phyloP scores from a whole-genome alignment of 2,113 vertebrate genomes.

The Macrotus californicus region DNA sequence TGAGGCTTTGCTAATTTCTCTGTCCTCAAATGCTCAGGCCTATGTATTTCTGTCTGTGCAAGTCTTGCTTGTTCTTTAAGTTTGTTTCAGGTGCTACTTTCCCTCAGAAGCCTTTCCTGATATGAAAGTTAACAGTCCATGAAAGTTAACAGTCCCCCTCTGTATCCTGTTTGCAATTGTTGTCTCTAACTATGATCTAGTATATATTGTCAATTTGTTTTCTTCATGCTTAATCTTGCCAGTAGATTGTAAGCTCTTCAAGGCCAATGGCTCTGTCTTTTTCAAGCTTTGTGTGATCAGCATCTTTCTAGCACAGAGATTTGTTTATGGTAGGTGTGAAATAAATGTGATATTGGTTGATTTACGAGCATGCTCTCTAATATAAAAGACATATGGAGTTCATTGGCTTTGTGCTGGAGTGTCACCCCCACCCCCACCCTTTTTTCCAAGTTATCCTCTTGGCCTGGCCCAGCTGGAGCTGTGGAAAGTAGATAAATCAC shows the following conservation, averaged over 20 bases:
- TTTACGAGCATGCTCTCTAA: slow-evolving; percentile 54
- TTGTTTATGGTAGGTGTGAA: slow-evolving; percentile 60
- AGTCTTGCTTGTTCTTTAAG: slow-evolving; percentile 1
- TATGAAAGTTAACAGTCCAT: not conserved
- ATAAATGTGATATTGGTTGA: slow-evolving; percentile 64
- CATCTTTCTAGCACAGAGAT: slow-evolving; percentile 37
- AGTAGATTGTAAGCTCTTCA: slow-evolving; percentile 39
- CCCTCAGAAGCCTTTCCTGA: slow-evolving; percentile 15
- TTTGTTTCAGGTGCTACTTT: not conserved
- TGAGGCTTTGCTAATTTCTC: not conserved
- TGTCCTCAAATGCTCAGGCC: not conserved
- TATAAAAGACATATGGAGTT: slow-evolving; percentile 61
- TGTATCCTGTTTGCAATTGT: not conserved
- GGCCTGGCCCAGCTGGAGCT: slow-evolving; percentile 70
- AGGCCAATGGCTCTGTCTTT: slow-evolving; percentile 33
- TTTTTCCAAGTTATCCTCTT: slow-evolving; percentile 77
- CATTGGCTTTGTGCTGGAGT: slow-evolving; percentile 36
- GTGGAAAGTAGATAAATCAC: slow-evolving; percentile 73
- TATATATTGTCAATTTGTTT: not conserved
- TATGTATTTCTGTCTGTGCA: not conserved
- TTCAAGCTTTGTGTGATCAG: slow-evolving; percentile 36
- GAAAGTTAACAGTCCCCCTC: not conserved
- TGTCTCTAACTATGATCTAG: not conserved
- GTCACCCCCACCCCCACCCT: slow-evolving; percentile 22
- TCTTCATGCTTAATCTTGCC: not conserved